Conservation (phyloP, 2,113 vertebrate species). For the Edolisoma coerulescens region DNA sequence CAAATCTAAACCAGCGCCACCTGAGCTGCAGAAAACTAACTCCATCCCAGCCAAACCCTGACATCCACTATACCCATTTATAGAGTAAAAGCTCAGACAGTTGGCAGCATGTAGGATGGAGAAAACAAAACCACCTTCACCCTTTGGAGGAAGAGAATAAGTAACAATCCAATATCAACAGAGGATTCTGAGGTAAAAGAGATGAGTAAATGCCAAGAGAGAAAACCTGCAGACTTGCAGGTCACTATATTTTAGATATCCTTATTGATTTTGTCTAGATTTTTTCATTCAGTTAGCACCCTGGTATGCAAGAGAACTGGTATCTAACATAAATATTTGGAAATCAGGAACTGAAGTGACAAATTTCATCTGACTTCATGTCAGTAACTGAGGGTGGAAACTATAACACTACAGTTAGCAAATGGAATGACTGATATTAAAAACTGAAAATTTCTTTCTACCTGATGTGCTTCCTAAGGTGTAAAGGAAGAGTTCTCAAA, state of each 20-base stretch:
- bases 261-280: background rate
- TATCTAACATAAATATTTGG: background rate
- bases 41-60: background rate
- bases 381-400: background rate
- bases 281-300: background rate
- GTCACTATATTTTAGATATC: background rate
- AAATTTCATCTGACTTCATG: background rate
- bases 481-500: background rate
- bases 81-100: background rate
- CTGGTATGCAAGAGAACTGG: background rate
- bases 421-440: background rate
- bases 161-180: background rate
- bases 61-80: background rate
- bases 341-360: background rate
- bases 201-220: background rate
- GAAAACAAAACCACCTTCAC: background rate
- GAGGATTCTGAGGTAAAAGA: background rate
- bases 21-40: background rate
- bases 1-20: background rate
- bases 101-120: background rate
- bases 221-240: background rate
- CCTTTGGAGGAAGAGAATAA: background rate
- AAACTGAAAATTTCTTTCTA: background rate
- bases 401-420: background rate
- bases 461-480: background rate